Conservation (phyloP, 1,140 invertebrate species). For the Philopotamus ludificatus region DNA sequence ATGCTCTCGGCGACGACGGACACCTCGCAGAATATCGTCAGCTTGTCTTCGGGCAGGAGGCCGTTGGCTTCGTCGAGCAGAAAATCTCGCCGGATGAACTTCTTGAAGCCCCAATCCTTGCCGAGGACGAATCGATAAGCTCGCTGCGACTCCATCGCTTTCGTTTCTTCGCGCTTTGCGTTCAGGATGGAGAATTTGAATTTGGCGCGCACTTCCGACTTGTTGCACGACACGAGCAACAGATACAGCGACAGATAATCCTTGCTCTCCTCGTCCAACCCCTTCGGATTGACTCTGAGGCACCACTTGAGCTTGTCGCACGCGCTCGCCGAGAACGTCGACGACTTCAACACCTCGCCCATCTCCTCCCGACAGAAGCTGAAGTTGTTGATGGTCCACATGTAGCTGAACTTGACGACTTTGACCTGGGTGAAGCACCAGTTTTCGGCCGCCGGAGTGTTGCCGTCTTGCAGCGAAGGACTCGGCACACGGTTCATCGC, state of each 20-base stretch:
- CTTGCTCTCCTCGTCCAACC: conserved; percentile 99
- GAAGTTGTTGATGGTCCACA: conserved; percentile 99
- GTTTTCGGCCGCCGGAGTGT: conserved; percentile 91
- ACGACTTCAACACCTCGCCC: conserved; percentile 99
- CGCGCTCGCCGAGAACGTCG: conserved; percentile 97
- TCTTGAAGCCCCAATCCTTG: conserved; percentile 99
- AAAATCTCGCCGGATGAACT: conserved; percentile 98
- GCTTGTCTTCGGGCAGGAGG: conserved; percentile 94
- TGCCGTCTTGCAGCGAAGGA: conserved; percentile 85
- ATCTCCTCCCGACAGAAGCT: conserved; percentile 99
- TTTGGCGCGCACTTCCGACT: conserved; percentile 98
- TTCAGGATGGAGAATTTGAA: conserved; percentile 99
- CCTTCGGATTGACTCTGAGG: conserved; percentile 98
- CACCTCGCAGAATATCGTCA: conserved; percentile 99
- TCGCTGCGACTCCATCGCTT: conserved; percentile 90
- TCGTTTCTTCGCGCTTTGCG: conserved; percentile 99
- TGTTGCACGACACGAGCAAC: conserved; percentile 97
- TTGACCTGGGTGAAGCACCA: conserved; percentile 97
- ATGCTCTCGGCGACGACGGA: conserved; percentile 97
- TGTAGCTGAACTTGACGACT: conserved; percentile 99
- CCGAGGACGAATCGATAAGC: conserved; percentile 99
- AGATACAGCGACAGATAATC: conserved; percentile 99
- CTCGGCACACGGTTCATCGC: conserved; percentile 87
- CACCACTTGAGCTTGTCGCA: conserved; percentile 99
- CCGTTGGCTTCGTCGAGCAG: conserved; percentile 97